phyloP scores from a whole-genome alignment of 2,113 vertebrate genomes.

The Leucoraja erinaceus region DNA sequence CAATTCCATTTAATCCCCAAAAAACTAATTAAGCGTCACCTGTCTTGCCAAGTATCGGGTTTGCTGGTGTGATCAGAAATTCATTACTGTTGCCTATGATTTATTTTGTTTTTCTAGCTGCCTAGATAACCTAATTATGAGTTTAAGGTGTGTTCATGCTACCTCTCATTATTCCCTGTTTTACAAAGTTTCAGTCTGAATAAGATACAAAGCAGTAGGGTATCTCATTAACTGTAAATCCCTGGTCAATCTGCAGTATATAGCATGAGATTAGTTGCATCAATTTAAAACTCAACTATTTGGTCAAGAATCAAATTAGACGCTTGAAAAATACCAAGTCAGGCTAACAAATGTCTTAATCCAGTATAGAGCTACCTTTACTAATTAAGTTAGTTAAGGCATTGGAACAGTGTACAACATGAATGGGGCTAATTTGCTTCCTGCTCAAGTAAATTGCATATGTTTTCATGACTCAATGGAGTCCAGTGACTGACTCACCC shows the following conservation, averaged over 20 bases:
- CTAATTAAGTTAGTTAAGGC: conserved; percentile 26
- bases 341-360: conserved; percentile 46
- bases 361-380: conserved; percentile 46
- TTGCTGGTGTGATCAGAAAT: conserved; percentile 26
- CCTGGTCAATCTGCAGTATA: conserved; percentile 6
- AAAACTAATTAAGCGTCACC: conserved; percentile 34
- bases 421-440: background rate
- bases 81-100: conserved; percentile 11
- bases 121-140: conserved; percentile 15
- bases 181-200: conserved; percentile 3
- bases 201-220: conserved; percentile 3
- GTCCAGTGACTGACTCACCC: too few species aligned
- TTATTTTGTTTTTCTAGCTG: conserved; percentile 19
- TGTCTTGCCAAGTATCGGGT: conserved; percentile 9
- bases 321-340: conserved; percentile 48
- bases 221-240: conserved; percentile 41
- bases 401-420: background rate
- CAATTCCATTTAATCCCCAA: background rate
- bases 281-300: conserved; percentile 43
- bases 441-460: background rate
- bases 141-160: conserved; percentile 30
- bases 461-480: conserved; percentile 7
- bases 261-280: conserved; percentile 34
- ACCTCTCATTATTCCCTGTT: conserved; percentile 5
- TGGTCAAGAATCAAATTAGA: conserved; percentile 47